A percentile compares a stretch with the other conserved stretches of the same genome.
phyloP scores from a whole-genome alignment of 2,888 invertebrate species.

The Rotaria magnacalcarata region DNA sequence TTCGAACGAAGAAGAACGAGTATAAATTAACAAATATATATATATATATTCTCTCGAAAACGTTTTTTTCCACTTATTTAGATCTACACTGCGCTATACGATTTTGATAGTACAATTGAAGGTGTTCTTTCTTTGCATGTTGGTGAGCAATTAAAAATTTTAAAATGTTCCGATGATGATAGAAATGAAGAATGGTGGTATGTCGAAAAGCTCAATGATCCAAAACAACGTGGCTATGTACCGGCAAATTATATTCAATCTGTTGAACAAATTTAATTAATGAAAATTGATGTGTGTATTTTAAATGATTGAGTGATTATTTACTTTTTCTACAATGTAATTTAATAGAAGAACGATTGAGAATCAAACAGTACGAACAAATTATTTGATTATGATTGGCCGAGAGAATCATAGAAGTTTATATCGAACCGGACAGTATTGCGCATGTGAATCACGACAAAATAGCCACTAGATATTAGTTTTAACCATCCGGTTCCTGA shows the following conservation, averaged over 20 bases:
- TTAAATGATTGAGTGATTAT: no score
- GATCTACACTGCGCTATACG: not conserved
- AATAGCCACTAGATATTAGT: no score
- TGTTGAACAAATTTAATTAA: not conserved
- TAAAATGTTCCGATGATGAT: not conserved
- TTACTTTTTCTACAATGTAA: no score
- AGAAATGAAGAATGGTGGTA: conserved; percentile 25
- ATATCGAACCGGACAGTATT: no score
- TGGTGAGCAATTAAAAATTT: conserved; percentile 4
- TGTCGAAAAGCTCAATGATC: not conserved
- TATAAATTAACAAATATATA: not conserved
- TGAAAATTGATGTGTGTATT: no score
- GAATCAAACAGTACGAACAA: no score
- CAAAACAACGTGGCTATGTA: conserved; percentile 8
- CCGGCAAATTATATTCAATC: conserved; percentile 24
- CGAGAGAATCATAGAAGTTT: no score
- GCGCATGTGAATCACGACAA: no score
- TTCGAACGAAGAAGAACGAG: not conserved
- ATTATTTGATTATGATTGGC: no score
- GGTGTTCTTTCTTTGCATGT: not conserved
- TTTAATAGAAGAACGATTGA: no score
- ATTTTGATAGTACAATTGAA: not conserved
- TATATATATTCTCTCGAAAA: not conserved
- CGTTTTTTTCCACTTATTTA: not conserved
- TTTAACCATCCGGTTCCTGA: no score